Conservation (phyloP, 37 sponge, comb jelly and placozoan genomes). For the Theonella swinhoei region DNA sequence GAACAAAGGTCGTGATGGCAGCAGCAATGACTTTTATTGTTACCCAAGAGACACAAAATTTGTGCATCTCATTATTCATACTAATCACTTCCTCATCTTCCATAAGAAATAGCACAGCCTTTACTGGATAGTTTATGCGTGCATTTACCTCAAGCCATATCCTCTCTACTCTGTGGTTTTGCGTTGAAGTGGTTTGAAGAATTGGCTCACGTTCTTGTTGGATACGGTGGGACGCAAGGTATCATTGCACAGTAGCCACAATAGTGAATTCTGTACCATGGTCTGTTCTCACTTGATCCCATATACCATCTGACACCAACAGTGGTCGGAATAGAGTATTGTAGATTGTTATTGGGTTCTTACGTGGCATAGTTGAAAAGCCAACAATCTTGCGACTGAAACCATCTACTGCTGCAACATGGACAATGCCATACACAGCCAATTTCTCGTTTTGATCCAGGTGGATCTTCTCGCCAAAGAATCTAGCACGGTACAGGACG, state of each 20-base stretch:
- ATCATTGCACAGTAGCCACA: conserved; percentile 48
- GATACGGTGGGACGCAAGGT: not conserved
- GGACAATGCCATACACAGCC: conserved; percentile 64
- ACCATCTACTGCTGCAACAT: conserved; percentile 65
- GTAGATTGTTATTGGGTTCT: conserved; percentile 66
- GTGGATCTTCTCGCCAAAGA: conserved; percentile 72
- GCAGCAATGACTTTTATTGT: conserved; percentile 27
- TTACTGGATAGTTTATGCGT: conserved; percentile 60
- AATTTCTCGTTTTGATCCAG: conserved; percentile 78
- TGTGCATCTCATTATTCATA: conserved; percentile 6
- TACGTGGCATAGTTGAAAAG: conserved; percentile 48
- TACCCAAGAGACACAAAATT: conserved; percentile 60
- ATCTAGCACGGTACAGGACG: conserved; percentile 49
- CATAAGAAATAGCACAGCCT: conserved; percentile 18
- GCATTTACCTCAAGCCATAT: conserved; percentile 58
- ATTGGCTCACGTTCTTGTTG: conserved; percentile 5
- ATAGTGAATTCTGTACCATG: conserved; percentile 64
- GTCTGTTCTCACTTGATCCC: conserved; percentile 76
- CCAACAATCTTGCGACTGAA: conserved; percentile 60
- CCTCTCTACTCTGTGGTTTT: conserved; percentile 50
- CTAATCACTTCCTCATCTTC: conserved; percentile 11
- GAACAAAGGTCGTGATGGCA: conserved; percentile 28
- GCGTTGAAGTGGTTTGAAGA: conserved; percentile 19
- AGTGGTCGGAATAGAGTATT: conserved; percentile 34
- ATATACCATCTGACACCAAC: conserved; percentile 57